These are phyloP conservation scores for Parelbella ahira DNA, from an alignment of 2,888 invertebrate species.

Conservation along the genomic window DNA sequence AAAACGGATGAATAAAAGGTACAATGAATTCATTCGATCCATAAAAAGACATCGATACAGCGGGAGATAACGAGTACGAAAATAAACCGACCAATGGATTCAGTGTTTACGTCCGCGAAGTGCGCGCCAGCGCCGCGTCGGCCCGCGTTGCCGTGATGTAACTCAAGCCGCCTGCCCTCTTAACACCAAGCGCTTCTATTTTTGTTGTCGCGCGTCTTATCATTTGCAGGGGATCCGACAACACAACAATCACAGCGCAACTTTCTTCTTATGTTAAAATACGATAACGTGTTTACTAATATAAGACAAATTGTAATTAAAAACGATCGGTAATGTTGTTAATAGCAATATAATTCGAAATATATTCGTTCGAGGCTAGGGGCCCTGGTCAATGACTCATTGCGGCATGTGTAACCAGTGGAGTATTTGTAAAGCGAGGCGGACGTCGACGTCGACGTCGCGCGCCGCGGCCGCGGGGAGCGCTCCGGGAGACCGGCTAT, in stretches of 20 bases:
- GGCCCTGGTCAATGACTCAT: not conserved
- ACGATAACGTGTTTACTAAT: no score
- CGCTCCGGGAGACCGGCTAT: constrained; percentile 36
- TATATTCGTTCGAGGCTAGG: no score
- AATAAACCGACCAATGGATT: constrained; percentile 16
- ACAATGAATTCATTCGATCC: constrained; percentile 5
- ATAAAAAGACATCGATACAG: constrained; percentile 13
- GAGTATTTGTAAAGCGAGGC: not conserved
- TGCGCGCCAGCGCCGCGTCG: constrained; percentile 1
- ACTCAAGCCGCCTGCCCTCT: no score
- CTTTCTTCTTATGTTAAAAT: no score
- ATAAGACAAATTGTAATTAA: no score
- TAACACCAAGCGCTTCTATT: no score
- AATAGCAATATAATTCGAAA: constrained; percentile 12
- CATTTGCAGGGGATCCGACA: not conserved
- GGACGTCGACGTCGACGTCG: constrained; percentile 7
- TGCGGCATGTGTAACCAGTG: not conserved
- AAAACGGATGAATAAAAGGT: no score
- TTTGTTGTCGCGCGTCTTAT: no score
- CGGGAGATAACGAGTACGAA: constrained; percentile 19
- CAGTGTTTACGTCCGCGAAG: constrained; percentile 20
- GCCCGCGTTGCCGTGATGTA: constrained; percentile 15
- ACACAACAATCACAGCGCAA: not conserved
- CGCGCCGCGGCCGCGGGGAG: no score
- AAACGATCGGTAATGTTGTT: no score